These are phyloP conservation scores for Heliconius hermathena DNA, from an alignment of 1,140 invertebrate species.

Conservation along the genomic window DNA sequence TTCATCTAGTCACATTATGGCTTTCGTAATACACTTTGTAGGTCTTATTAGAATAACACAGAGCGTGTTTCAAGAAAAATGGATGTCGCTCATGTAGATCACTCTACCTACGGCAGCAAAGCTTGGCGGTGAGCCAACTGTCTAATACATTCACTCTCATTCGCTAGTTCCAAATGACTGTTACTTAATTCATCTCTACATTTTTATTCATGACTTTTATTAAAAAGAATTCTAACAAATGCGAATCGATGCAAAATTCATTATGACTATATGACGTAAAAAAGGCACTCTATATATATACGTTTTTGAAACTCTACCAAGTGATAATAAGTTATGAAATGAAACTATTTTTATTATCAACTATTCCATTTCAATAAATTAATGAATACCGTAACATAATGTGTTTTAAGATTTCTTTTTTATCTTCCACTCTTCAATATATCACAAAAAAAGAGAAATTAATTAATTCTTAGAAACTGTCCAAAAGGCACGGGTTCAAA, in stretches of 20 bases:
- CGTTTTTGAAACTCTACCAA: too few species aligned
- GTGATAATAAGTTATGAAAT: too few species aligned
- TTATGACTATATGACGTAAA: background rate
- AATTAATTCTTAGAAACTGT: too few species aligned
- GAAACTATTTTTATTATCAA: too few species aligned
- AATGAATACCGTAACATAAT: too few species aligned
- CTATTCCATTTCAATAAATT: too few species aligned
- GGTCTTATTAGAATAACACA: conserved; percentile 15
- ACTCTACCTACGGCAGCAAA: conserved; percentile 38
- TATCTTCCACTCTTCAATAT: too few species aligned
- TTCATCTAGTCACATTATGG: background rate
- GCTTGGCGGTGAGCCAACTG: conserved; percentile 61
- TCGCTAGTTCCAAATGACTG: conserved; percentile 36
- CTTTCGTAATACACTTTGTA: conserved; percentile 11
- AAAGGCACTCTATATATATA: background rate
- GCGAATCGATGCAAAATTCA: background rate
- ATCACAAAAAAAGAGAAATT: too few species aligned
- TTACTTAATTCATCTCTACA: conserved; percentile 29
- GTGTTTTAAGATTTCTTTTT: too few species aligned
- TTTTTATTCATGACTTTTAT: conserved; percentile 18
- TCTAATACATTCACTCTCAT: conserved; percentile 50
- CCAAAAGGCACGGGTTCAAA: too few species aligned
- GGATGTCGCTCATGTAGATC: conserved; percentile 10
- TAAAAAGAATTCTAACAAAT: background rate
- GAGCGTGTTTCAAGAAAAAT: conserved; percentile 33